Evolutionary conservation across 1,140 invertebrate genomes (phyloP).

Genomic region (Atta cephalotes): DNA sequence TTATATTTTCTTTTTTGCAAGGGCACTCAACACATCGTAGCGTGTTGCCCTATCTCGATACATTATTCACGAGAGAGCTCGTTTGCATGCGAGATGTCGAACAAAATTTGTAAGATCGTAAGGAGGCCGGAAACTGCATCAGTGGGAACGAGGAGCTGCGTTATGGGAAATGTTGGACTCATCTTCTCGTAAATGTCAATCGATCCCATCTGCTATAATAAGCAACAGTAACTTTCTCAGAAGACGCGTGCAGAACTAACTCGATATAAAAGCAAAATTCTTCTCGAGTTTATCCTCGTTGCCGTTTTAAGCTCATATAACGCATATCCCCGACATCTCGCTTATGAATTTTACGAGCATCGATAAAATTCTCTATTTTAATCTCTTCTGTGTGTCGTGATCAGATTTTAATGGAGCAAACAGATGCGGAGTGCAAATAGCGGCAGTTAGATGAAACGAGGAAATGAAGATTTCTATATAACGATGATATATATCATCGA

Average conservation of each 20-base stretch:
- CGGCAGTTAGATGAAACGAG: not conserved
- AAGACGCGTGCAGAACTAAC: not conserved
- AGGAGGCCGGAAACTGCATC: slow-evolving; percentile 45
- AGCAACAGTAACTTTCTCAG: not conserved
- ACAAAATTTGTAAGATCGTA: slow-evolving; percentile 32
- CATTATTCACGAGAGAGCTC: slow-evolving; percentile 48
- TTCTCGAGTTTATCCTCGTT: slow-evolving; percentile 25
- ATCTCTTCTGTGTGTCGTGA: not conserved
- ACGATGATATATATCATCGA: not conserved
- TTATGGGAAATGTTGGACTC: not conserved
- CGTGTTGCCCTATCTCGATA: slow-evolving; percentile 14
- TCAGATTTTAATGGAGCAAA: slow-evolving; percentile 21
- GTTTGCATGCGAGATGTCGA: slow-evolving; percentile 10
- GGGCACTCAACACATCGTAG: not conserved
- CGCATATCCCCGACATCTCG: no score
- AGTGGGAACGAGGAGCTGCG: not conserved
- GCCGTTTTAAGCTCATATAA: slow-evolving; percentile 34
- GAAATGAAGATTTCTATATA: not conserved
- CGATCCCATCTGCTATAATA: slow-evolving; percentile 1
- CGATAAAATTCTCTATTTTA: slow-evolving; percentile 21
- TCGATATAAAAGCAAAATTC: not conserved
- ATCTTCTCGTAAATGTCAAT: slow-evolving; percentile 43
- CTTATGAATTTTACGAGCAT: slow-evolving; percentile 44
- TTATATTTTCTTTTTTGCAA: not conserved
- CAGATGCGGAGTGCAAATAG: not conserved